Percentiles rank a stretch among this genome's conserved stretches.
Conservation (phyloP, 1,140 invertebrate genomes). For the Drosophila tani region DNA sequence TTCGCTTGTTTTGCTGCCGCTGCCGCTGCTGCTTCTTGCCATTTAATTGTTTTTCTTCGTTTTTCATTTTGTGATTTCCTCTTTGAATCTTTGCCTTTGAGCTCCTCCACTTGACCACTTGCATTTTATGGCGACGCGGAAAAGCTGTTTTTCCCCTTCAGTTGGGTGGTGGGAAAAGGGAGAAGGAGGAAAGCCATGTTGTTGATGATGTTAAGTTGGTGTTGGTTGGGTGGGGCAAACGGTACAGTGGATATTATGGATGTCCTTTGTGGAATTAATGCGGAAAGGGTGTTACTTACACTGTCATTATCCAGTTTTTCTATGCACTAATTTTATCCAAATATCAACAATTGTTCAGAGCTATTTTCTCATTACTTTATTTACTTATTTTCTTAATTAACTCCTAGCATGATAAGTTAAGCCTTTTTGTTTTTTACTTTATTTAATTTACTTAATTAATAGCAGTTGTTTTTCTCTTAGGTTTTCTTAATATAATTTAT, state of each 20-base stretch:
- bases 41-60: slow-evolving; percentile 82
- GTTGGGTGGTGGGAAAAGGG: background rate
- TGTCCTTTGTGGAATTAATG: too few relatives aligned
- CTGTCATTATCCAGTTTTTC: too few relatives aligned
- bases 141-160: slow-evolving; percentile 71
- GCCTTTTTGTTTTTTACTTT: too few relatives aligned
- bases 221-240: slow-evolving; percentile 13
- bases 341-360: too few relatives aligned
- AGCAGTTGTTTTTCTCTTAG: too few relatives aligned
- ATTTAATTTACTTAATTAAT: background rate
- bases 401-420: too few relatives aligned
- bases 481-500: background rate
- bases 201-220: slow-evolving; percentile 75
- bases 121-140: slow-evolving; percentile 81
- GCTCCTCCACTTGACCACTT: slow-evolving; percentile 67
- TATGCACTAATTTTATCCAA: too few relatives aligned
- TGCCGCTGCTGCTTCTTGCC: slow-evolving; percentile 40
- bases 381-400: background rate
- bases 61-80: slow-evolving; percentile 75
- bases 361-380: too few relatives aligned
- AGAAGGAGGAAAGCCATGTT: slow-evolving; percentile 57
- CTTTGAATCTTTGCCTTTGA: slow-evolving; percentile 34
- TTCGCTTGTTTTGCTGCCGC: slow-evolving; percentile 74
- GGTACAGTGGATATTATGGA: slow-evolving; percentile 35
- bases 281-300: too few relatives aligned